Percentiles rank a stretch among this genome's conserved stretches.
These are phyloP conservation scores for Xylota sylvarum DNA, from an alignment of 2,888 invertebrate species.

Conservation along the genomic window DNA sequence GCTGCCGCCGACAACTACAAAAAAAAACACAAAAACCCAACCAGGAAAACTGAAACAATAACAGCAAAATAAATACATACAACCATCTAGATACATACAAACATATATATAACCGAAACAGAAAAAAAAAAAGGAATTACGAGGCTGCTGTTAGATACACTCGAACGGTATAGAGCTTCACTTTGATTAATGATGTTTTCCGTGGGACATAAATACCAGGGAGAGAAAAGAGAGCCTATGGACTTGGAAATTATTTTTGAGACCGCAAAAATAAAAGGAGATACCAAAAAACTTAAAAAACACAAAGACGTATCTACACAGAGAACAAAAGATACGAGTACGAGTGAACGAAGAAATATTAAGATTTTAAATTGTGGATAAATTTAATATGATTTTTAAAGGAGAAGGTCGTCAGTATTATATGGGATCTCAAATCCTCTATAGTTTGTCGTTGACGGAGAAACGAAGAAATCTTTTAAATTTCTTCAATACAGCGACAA, in stretches of 20 bases:
- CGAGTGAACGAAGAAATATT: conserved; percentile 19
- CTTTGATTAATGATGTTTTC: conserved; percentile 84
- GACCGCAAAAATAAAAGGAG: conserved; percentile 63
- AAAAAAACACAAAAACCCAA: conserved; percentile 23
- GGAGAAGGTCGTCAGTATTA: too few relatives aligned
- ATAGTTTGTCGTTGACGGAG: too few relatives aligned
- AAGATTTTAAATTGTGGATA: conserved; percentile 28
- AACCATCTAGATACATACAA: conserved; percentile 21
- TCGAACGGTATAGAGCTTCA: conserved; percentile 78
- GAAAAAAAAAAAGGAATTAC: conserved; percentile 62
- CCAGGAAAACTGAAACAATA: conserved; percentile 74
- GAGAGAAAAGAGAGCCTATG: conserved; percentile 63
- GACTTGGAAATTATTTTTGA: conserved; percentile 71
- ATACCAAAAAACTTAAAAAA: conserved; percentile 31
- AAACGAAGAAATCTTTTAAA: too few relatives aligned
- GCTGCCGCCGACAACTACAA: conserved; percentile 63
- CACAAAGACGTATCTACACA: conserved; percentile 26
- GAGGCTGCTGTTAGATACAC: conserved; percentile 77
- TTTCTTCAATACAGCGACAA: too few relatives aligned
- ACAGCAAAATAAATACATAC: conserved; percentile 51
- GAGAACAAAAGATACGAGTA: conserved; percentile 25
- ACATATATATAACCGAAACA: conserved; percentile 6
- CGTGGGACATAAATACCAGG: conserved; percentile 82
- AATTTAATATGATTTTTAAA: not conserved
- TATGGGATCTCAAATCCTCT: too few relatives aligned